These are phyloP conservation scores for Drosophila carrolli DNA, from an alignment of 1,140 invertebrate species.

Conservation along the genomic window DNA sequence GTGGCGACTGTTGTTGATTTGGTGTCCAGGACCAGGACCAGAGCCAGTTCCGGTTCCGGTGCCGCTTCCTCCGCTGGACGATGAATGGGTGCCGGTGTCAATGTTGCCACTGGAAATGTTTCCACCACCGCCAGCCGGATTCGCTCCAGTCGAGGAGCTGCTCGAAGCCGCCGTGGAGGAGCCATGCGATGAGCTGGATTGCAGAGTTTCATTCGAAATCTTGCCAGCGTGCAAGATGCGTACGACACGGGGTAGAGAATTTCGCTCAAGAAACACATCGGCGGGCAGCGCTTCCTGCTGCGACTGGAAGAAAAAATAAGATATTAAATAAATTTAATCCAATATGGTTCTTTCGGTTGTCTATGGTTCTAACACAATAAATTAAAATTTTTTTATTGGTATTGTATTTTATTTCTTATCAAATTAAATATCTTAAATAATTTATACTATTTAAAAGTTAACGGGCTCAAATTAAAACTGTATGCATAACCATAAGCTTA, in stretches of 20 bases:
- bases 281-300: constrained; percentile 74
- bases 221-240: constrained; percentile 80
- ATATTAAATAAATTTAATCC: not conserved
- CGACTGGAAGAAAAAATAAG: constrained; percentile 17
- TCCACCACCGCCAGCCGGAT: constrained; percentile 12
- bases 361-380: too few species aligned
- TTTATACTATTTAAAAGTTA: not conserved
- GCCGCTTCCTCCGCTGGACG: constrained; percentile 60
- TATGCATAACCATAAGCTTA: not conserved
- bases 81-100: constrained; percentile 49
- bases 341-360: not conserved
- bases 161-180: constrained; percentile 77
- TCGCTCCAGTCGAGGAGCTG: constrained; percentile 64
- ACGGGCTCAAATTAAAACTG: not conserved
- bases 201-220: constrained; percentile 77
- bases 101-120: constrained; percentile 26
- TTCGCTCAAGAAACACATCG: constrained; percentile 86
- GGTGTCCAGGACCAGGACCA: constrained; percentile 28
- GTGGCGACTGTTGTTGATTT: constrained; percentile 28
- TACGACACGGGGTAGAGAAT: constrained; percentile 86
- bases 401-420: not conserved
- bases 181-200: constrained; percentile 82
- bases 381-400: too few species aligned
- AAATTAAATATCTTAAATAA: not conserved
- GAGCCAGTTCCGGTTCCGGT: constrained; percentile 37